phyloP scores from a whole-genome alignment of 2,113 vertebrate genomes.

The Chamaetylas fuelleborni region DNA sequence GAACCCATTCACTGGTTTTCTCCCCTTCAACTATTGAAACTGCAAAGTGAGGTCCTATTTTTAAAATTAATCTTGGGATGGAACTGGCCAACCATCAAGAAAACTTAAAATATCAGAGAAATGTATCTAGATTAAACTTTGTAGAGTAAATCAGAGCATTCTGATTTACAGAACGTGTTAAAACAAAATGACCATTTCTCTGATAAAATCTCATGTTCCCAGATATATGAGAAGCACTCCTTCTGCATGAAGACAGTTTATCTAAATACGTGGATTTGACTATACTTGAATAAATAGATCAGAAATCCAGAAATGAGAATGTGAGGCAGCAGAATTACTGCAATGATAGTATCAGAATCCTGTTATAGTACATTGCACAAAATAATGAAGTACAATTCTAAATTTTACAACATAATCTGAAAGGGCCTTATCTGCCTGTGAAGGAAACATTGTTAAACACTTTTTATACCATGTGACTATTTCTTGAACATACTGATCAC shows the following conservation, averaged over 20 bases:
- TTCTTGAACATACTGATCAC: background rate
- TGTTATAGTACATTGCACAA: background rate
- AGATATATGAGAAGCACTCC: background rate
- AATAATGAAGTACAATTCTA: background rate
- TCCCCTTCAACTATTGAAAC: background rate
- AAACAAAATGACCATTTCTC: background rate
- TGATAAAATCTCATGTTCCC: background rate
- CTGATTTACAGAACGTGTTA: background rate
- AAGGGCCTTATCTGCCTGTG: background rate
- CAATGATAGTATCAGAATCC: background rate
- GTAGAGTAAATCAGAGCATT: background rate
- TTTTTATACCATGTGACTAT: background rate
- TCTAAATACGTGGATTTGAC: background rate
- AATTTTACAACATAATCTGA: background rate
- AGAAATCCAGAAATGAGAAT: background rate
- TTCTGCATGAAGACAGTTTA: background rate
- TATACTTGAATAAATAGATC: background rate
- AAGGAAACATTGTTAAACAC: background rate
- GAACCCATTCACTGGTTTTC: background rate
- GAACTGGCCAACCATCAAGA: background rate
- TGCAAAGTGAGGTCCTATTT: background rate
- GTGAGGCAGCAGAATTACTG: background rate
- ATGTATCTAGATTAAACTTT: background rate
- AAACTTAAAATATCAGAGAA: background rate
- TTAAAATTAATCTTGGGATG: background rate